phyloP scores from a whole-genome alignment of 53 echinoderm and acorn worm species.

The Holothuria leucospilota region DNA sequence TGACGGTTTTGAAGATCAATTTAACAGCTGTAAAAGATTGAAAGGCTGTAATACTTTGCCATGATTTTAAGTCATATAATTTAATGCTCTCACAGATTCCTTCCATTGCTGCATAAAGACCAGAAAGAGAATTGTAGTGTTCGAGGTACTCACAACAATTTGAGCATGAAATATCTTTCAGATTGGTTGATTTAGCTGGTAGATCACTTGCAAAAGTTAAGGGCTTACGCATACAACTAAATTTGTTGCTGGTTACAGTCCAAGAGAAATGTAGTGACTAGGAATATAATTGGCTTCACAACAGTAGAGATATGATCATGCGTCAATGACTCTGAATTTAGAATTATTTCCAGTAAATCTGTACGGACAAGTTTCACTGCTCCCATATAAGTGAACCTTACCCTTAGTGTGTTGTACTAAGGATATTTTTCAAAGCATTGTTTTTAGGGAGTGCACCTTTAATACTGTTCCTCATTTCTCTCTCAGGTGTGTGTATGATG shows the following conservation, averaged over 20 bases:
- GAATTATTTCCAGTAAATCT: too few species aligned
- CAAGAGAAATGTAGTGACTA: too few species aligned
- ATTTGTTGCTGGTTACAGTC: neutral
- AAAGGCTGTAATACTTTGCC: conserved; percentile 2
- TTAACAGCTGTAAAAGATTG: conserved; percentile 6
- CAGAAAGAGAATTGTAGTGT: neutral
- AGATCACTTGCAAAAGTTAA: neutral
- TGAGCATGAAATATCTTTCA: conserved; percentile 8
- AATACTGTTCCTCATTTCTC: too few species aligned
- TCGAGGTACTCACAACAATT: conserved; percentile 1
- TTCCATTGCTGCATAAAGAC: neutral
- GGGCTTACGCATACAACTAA: neutral
- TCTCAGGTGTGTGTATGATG: too few species aligned
- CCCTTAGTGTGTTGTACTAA: too few species aligned
- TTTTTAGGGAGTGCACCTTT: too few species aligned
- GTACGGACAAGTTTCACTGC: too few species aligned
- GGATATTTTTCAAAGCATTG: too few species aligned
- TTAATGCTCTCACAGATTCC: conserved; percentile 7
- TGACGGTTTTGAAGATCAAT: conserved; percentile 9
- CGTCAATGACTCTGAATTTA: too few species aligned
- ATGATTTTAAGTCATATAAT: conserved; percentile 31
- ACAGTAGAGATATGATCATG: too few species aligned
- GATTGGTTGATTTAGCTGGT: conserved; percentile 1
- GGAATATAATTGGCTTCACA: too few species aligned
- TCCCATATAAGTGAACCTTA: too few species aligned